Evolutionary conservation across 2,113 vertebrate species (phyloP), one percentile per base, ranked within the genome.

Genomic region (Cephalopholis sonnerati): DNA sequence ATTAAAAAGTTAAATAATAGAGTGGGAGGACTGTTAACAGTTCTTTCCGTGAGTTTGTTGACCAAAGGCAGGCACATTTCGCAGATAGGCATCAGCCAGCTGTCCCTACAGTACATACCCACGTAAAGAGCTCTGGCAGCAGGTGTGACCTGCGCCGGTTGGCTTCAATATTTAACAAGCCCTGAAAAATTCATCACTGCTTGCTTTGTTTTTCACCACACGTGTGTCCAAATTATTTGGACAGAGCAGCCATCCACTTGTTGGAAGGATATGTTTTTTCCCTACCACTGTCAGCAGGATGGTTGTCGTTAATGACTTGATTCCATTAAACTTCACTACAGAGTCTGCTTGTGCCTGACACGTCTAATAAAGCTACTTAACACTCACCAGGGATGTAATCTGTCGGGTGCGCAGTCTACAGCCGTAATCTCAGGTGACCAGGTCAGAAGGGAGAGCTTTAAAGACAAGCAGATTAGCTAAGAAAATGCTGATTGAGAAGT

Each of bases 151-250:
- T 59, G 65, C 75, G 75, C 50, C 59, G 27, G 61, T 58, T 29
- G 18, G 41, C 54, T 79, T 95, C 72, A 94, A 95, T 95, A 92
- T 94, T 96, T 95, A 94, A 94, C 82, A 87, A 89, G 85, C 20
- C 11, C 77, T 95, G 58, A 96, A 95, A 93, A 87, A 94, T 95
- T 95, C 36, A 95, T 92, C 77, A 68, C 41, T 29, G 58, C 81
- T 64, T 46, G 24, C 84, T 78, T 88, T 91, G 80, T 91, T 76
- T 80, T 69, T 84, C 39, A 1, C 27, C 32, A 57, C 63, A 62
- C n/a, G 41, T 76, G 61, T 81, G 72, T 82, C 58, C 67, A 55
- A 4, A 3, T 62, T 54, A 24, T 84, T 74, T 77, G 63, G 54
- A 41, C 25, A 24, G 17, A 39, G 64, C 7, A n/a, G 58, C 51